These are phyloP conservation scores for Phytoseiulus persimilis DNA, from an alignment of 2,888 invertebrate genomes.

Conservation along the genomic window DNA sequence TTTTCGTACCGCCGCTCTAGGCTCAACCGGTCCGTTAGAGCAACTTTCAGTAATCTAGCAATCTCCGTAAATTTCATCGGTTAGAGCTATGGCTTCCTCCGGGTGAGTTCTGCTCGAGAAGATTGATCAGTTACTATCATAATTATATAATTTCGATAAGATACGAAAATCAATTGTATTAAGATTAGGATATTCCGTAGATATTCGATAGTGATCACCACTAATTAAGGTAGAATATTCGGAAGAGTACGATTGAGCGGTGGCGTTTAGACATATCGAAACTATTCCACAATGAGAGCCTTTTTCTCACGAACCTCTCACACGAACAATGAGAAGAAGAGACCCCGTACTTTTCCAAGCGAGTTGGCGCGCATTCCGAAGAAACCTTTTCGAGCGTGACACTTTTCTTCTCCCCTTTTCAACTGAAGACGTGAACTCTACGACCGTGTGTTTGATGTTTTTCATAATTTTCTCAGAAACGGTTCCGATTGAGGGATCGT, in stretches of 20 bases:
- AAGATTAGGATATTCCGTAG: too few relatives aligned
- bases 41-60: too few relatives aligned
- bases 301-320: neutral
- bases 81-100: too few relatives aligned
- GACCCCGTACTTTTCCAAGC: neutral
- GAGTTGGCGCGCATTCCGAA: neutral
- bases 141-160: too few relatives aligned
- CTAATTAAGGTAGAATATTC: neutral
- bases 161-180: too few relatives aligned
- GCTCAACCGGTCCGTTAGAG: too few relatives aligned
- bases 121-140: too few relatives aligned
- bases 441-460: neutral
- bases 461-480: neutral
- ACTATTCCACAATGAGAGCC: neutral
- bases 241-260: neutral
- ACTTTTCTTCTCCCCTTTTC: neutral
- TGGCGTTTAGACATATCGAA: conserved; percentile 5
- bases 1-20: too few relatives aligned
- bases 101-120: too few relatives aligned
- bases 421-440: neutral
- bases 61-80: too few relatives aligned
- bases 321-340: neutral
- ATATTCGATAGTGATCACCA: neutral
- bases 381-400: neutral
- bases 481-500: neutral